Conservation (phyloP, 2,888 invertebrate genomes). For the Scaptodrosophila latifasciaeformis region DNA sequence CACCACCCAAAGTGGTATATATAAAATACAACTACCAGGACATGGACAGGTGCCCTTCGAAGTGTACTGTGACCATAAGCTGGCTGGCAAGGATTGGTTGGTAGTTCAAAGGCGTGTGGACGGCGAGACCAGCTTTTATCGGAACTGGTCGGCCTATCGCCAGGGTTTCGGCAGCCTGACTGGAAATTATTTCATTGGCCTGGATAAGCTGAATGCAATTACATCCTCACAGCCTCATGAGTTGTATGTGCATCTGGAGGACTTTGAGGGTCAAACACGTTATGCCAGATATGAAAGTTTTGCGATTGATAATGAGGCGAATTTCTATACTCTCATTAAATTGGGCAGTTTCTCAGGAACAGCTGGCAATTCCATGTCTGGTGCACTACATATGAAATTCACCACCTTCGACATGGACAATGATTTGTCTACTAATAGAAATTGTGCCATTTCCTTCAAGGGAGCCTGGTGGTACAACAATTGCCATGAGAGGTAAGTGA, state of each 20-base stretch:
- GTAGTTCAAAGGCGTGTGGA: conserved; percentile 81
- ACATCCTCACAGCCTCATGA: conserved; percentile 74
- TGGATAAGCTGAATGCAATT: conserved; percentile 79
- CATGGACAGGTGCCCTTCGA: conserved; percentile 76
- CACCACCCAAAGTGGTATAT: no score
- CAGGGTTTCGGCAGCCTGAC: conserved; percentile 82
- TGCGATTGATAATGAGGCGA: conserved; percentile 79
- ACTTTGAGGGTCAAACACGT: conserved; percentile 77
- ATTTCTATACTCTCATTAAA: conserved; percentile 79
- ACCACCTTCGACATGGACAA: conserved; percentile 81
- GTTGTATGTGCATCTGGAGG: conserved; percentile 79
- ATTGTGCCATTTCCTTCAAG: conserved; percentile 80
- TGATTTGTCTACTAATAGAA: conserved; percentile 79
- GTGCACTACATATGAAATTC: conserved; percentile 81
- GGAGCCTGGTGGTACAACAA: conserved; percentile 86
- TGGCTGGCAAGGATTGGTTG: conserved; percentile 81
- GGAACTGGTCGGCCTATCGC: conserved; percentile 80
- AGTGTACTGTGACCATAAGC: conserved; percentile 76
- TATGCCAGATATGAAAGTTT: conserved; percentile 80
- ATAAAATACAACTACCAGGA: conserved; percentile 30
- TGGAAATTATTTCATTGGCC: conserved; percentile 82
- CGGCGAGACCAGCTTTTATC: conserved; percentile 80
- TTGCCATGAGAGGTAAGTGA: conserved; percentile 79
- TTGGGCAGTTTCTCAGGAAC: conserved; percentile 80
- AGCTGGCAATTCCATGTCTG: conserved; percentile 80